These are phyloP conservation scores for Cygnus olor DNA, from an alignment of 2,797 vertebrate genomes.

Conservation along the genomic window DNA sequence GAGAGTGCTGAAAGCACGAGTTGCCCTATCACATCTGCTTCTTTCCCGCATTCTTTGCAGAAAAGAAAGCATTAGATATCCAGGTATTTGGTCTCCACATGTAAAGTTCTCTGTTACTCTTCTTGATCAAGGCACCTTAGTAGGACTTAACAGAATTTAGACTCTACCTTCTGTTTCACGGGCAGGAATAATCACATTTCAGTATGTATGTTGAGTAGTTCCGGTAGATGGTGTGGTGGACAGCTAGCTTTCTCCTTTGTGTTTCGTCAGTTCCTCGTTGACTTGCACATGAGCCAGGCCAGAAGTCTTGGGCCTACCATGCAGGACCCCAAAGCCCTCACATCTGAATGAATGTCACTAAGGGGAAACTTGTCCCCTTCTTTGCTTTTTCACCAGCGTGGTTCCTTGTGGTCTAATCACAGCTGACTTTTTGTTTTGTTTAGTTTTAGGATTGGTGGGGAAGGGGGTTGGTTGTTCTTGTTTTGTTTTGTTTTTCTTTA, in stretches of 20 bases:
- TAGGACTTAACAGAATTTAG: background rate
- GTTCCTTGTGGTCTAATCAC: background rate
- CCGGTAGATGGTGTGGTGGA: background rate
- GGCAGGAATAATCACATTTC: background rate
- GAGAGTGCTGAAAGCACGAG: background rate
- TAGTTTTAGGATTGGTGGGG: rapidly evolving
- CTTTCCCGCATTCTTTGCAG: background rate
- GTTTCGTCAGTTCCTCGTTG: background rate
- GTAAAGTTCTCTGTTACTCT: background rate
- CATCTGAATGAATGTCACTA: background rate
- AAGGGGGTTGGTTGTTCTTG: background rate
- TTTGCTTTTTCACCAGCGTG: background rate
- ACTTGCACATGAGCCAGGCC: background rate
- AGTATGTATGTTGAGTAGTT: background rate
- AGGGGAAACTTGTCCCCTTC: background rate
- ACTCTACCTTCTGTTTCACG: background rate
- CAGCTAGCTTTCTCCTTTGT: background rate
- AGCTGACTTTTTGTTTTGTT: background rate
- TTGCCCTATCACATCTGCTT: background rate
- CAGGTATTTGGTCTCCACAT: background rate
- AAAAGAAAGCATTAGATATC: background rate
- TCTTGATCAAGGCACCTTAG: background rate
- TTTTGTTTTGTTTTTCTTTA: background rate
- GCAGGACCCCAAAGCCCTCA: background rate
- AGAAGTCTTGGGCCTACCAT: background rate